Evolutionary conservation across 1,140 invertebrate genomes (phyloP).

Genomic region (Thaumetopoea pityocampa): DNA sequence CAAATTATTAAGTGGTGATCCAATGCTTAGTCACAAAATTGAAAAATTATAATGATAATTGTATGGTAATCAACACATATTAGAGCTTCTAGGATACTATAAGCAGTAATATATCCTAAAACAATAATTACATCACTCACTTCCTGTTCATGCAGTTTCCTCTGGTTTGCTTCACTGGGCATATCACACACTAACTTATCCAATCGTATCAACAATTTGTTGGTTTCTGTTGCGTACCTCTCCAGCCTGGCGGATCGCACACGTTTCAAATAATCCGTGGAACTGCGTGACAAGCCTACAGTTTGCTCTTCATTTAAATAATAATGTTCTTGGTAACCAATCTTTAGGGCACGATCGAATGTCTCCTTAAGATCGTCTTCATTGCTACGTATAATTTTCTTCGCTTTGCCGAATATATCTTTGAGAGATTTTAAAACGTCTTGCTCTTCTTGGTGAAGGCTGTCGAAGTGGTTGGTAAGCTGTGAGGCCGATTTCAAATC

Average conservation of each 20-base stretch:
- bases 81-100: too few species aligned
- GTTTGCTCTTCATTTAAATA: constrained; percentile 79
- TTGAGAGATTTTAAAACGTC: constrained; percentile 94
- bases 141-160: constrained; percentile 87
- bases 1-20: too few species aligned
- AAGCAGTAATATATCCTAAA: too few species aligned
- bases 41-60: too few species aligned
- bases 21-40: too few species aligned
- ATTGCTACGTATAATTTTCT: constrained; percentile 90
- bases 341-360: constrained; percentile 73
- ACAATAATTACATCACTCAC: too few species aligned
- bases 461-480: constrained; percentile 92
- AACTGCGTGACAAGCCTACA: constrained; percentile 80
- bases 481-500: constrained; percentile 89
- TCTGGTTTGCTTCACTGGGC: constrained; percentile 86
- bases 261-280: constrained; percentile 88
- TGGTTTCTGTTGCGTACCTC: constrained; percentile 94
- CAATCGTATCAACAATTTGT: constrained; percentile 95
- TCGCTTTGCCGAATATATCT: constrained; percentile 92
- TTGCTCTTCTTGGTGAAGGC: constrained; percentile 91
- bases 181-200: constrained; percentile 93
- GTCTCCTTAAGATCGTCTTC: constrained; percentile 81
- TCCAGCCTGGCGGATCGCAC: constrained; percentile 82
- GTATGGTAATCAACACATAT: too few species aligned
- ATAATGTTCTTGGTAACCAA: constrained; percentile 54